These are phyloP conservation scores for western clawed frog (Xenopus tropicalis) DNA, from an alignment of 2,113 vertebrate genomes.

Conservation along the genomic window DNA sequence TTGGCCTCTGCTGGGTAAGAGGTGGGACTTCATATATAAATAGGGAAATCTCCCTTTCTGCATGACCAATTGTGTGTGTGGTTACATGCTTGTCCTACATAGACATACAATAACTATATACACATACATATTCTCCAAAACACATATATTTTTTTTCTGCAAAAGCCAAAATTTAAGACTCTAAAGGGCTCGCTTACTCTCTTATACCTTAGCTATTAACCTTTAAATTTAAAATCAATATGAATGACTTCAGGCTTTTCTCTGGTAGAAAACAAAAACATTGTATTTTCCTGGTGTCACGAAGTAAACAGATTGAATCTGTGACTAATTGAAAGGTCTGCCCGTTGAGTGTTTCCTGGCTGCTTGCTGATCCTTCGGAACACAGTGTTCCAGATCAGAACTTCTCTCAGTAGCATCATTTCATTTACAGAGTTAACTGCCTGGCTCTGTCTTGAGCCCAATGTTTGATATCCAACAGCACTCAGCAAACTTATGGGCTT, in stretches of 20 bases:
- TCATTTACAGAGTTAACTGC: neutral
- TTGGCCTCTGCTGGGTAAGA: too few relatives aligned
- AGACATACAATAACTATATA: too few relatives aligned
- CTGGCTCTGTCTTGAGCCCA: neutral
- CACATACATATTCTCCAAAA: too few relatives aligned
- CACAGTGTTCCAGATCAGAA: neutral
- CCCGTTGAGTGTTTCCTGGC: neutral
- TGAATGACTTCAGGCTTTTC: neutral
- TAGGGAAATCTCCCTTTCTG: too few relatives aligned
- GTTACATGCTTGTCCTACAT: too few relatives aligned
- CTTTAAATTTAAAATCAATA: slow-evolving; percentile 34
- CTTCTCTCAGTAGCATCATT: neutral
- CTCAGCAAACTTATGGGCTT: neutral
- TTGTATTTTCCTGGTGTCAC: slow-evolving; percentile 6
- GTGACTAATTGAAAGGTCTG: slow-evolving; percentile 4
- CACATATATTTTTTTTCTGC: too few relatives aligned
- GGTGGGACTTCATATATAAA: too few relatives aligned
- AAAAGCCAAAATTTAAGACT: too few relatives aligned
- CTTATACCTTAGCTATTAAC: slow-evolving; percentile 16
- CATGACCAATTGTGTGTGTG: too few relatives aligned
- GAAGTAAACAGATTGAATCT: slow-evolving; percentile 2
- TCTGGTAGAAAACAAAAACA: slow-evolving; percentile 11
- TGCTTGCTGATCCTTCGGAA: neutral
- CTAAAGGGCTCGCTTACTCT: neutral
- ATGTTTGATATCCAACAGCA: slow-evolving; percentile 2